Percentiles rank a stretch among this genome's conserved stretches.
phyloP scores from a whole-genome alignment of 37 sponge, comb jelly and placozoan species.

The Haliclona indistincta region DNA sequence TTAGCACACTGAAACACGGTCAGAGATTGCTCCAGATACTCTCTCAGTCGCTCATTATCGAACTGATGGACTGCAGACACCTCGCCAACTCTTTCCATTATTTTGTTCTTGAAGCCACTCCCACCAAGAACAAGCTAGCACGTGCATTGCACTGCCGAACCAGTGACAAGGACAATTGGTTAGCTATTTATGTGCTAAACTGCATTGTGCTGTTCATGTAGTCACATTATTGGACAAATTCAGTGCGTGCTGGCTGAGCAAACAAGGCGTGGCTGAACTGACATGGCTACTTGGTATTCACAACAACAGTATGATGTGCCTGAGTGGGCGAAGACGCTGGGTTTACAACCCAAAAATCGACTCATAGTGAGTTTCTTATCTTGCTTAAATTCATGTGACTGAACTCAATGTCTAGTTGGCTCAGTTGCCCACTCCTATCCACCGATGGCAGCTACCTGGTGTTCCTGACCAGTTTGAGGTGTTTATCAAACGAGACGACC shows the following conservation, averaged over 20 bases:
- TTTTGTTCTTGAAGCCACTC: background rate
- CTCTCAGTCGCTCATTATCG: slow-evolving; percentile 28
- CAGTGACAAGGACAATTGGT: too few relatives aligned
- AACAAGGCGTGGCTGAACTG: too few relatives aligned
- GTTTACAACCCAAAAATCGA: background rate
- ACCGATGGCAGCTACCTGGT: slow-evolving; percentile 64
- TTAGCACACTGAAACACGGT: slow-evolving; percentile 19
- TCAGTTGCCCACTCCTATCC: slow-evolving; percentile 67
- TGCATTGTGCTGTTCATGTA: too few relatives aligned
- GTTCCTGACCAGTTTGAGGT: slow-evolving; percentile 61
- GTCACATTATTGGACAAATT: too few relatives aligned
- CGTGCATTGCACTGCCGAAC: too few relatives aligned
- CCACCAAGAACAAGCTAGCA: too few relatives aligned
- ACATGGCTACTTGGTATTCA: too few relatives aligned
- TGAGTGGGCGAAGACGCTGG: background rate
- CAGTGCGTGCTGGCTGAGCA: too few relatives aligned
- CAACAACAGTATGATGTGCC: too few relatives aligned
- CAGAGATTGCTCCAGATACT: slow-evolving; percentile 11
- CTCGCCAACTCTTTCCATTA: slow-evolving; percentile 4
- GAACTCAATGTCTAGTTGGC: slow-evolving; percentile 42
- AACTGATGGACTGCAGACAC: slow-evolving; percentile 39
- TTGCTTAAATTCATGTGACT: background rate
- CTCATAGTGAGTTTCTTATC: background rate
- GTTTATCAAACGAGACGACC: slow-evolving; percentile 74
- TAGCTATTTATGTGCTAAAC: too few relatives aligned